A percentile compares a stretch with the other conserved stretches of the same genome.
Evolutionary conservation across 2,113 vertebrate genomes (phyloP).

Genomic region (Columbina picui): DNA sequence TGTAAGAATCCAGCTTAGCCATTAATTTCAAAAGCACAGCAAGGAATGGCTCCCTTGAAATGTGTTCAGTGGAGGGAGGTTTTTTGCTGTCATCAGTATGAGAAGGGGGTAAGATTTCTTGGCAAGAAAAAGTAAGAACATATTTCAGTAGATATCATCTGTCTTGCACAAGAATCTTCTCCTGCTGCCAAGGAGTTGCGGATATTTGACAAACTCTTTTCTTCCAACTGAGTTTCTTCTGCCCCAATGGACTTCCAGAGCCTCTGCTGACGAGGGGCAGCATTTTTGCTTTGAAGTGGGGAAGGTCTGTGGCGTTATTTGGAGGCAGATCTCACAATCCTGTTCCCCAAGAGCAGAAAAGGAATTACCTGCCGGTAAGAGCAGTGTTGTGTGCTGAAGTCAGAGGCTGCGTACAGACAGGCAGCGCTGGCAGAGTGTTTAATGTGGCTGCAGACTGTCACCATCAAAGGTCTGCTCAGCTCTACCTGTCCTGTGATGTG

Average conservation of each 20-base stretch:
- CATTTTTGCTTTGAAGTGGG: conserved; percentile 6
- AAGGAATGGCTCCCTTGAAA: conserved; percentile 35
- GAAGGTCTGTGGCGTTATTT: background rate
- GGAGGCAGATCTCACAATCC: background rate
- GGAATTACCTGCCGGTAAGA: background rate
- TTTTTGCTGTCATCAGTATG: conserved; percentile 49
- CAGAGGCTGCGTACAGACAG: background rate
- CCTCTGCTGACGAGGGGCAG: background rate
- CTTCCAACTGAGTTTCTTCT: conserved; percentile 31
- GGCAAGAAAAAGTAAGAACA: conserved; percentile 61
- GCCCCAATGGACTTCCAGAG: conserved; percentile 33
- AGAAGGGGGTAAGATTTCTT: conserved; percentile 65
- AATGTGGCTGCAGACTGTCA: background rate
- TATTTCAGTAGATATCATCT: conserved; percentile 69
- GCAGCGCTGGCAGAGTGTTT: background rate
- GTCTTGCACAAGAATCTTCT: conserved; percentile 68
- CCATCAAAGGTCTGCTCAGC: background rate
- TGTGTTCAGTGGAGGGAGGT: conserved; percentile 11
- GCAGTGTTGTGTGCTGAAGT: background rate
- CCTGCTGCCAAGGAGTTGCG: conserved; percentile 56
- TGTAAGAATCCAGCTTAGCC: conserved; percentile 15
- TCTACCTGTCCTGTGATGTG: background rate
- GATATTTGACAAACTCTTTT: conserved; percentile 59
- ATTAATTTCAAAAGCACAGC: conserved; percentile 59
- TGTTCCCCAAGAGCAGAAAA: background rate